Evolutionary conservation across 2,113 vertebrate species (phyloP).

Genomic region (Albula glossodonta): DNA sequence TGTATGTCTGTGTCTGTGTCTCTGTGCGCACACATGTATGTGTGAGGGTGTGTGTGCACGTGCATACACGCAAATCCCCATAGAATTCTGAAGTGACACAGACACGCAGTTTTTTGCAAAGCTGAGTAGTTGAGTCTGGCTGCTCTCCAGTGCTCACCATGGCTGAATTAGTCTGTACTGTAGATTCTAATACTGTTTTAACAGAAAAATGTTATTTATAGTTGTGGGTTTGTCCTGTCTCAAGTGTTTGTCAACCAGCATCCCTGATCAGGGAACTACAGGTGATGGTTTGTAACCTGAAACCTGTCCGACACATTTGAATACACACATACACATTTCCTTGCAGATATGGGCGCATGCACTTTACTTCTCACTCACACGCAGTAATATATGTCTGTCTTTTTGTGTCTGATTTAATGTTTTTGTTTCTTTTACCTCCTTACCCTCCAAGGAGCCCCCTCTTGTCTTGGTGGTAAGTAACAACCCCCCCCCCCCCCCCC

Average conservation of each 20-base stretch:
- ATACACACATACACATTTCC: neutral
- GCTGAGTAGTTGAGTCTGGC: neutral
- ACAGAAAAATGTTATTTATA: too few species aligned
- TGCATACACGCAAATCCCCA: neutral
- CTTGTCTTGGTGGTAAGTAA: conserved; percentile 13
- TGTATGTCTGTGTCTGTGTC: too few species aligned
- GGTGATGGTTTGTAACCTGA: too few species aligned
- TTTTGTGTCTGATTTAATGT: neutral
- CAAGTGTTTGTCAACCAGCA: too few species aligned
- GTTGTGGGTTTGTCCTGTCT: too few species aligned
- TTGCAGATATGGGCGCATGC: neutral
- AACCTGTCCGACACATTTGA: neutral
- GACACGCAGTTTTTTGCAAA: neutral
- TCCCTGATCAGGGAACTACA: too few species aligned
- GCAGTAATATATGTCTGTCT: neutral
- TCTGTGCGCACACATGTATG: too few species aligned
- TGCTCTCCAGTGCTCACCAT: neutral
- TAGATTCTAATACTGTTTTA: too few species aligned
- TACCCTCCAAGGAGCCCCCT: conserved; percentile 17
- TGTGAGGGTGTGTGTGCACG: neutral
- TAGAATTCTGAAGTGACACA: neutral
- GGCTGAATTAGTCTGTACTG: too few species aligned
- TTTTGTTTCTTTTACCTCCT: conserved; percentile 8
- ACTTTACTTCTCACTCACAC: neutral
- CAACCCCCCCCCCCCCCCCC: too few species aligned